Evolutionary conservation across 2,113 vertebrate species (phyloP).

Genomic region (Piaya cayana): DNA sequence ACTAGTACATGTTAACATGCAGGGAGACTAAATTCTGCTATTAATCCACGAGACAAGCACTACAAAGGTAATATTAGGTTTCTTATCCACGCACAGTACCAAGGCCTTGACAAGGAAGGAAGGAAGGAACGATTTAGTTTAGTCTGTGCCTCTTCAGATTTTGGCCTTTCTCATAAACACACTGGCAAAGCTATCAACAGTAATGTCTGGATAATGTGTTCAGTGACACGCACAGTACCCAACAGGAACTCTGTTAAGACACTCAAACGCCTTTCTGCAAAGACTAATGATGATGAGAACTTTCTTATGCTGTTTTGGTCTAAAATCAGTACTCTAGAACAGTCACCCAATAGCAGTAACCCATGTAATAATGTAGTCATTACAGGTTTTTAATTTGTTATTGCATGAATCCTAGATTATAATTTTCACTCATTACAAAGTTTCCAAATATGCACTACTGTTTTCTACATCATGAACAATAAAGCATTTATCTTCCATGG

Average conservation of each 20-base stretch:
- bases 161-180: conserved; percentile 54
- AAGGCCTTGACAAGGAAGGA: conserved; percentile 14
- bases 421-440: background rate
- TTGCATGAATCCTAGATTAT: background rate
- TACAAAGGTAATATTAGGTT: conserved; percentile 2
- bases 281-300: background rate
- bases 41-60: conserved; percentile 49
- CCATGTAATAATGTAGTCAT: background rate
- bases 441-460: background rate
- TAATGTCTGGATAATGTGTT: conserved; percentile 22
- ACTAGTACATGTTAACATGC: conserved; percentile 43
- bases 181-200: conserved; percentile 27
- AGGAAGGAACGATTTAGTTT: conserved; percentile 34
- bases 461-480: background rate
- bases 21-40: conserved; percentile 42
- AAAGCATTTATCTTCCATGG: background rate
- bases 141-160: conserved; percentile 41
- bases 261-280: background rate
- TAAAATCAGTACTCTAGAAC: background rate
- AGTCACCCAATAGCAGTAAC: background rate
- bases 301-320: background rate
- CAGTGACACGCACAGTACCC: background rate
- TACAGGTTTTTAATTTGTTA: background rate
- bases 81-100: background rate
- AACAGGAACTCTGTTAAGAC: conserved; percentile 36